Base-by-base conservation (phyloP, 2,797 vertebrate species). In the Pogoniulus pusillus region DNA sequence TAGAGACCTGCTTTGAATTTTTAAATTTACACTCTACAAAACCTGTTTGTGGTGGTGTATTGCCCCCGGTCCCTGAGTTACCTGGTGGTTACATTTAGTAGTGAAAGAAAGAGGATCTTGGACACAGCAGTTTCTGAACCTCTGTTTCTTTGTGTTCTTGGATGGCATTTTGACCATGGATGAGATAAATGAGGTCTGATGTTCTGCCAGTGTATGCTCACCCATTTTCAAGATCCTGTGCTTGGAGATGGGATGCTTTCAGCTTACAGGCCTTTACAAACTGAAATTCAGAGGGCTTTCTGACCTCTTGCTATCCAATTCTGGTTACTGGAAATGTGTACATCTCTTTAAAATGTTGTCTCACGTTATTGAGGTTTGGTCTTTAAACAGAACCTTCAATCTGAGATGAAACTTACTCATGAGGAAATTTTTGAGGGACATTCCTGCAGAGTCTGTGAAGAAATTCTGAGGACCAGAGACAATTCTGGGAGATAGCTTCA, bases 361-460 rank as follows among this genome's bases (percentile, higher is more conserved):
- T 71, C 2, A 4, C 8, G 2, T 71, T 9, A 23, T 26, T 62
- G 18, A 66, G 20, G 75, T 91, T 81, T 58, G 24, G 39, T 3
- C 53, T 87, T 81, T 51, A 49, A 85, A 41, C 20, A 15, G 19
- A 35, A 30, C 12, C 35, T 80, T 84, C 17, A 68, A 7, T 79
- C 5, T 85, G 32, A 64, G 32, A 73, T 49, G 29, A 77, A 57
- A 8, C 6, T 2, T 37, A 6, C 17, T 71, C 82, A 51, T 19
- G n/a, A 59, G 22, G 8, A 7, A 12, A 64, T 84, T 68, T 20
- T 57, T 3, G 0, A 68, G 43, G 2, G 5, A 0, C 5, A 7
- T 55, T 74, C 20, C 37, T 85, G 9, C 23, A 49, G 66, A 75
- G 14, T 24, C 29, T 16, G 6, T 75, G 39, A 72, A 45, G 63